Conservation (phyloP, 2,113 vertebrate species). For the Mobula hypostoma region DNA sequence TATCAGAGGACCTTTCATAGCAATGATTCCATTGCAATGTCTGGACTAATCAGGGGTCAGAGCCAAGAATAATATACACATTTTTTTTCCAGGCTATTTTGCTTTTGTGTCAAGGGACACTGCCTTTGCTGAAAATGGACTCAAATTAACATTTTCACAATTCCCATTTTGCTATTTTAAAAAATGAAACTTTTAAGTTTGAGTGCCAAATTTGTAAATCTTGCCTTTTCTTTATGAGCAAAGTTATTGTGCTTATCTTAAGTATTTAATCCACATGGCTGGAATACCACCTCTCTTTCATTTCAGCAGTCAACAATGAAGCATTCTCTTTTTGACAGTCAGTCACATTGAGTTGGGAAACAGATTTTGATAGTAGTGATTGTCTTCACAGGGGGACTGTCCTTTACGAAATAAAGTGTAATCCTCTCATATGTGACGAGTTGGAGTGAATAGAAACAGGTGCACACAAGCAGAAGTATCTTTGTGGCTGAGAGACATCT, state of each 20-base stretch:
- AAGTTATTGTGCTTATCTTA: background rate
- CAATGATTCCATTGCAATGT: conserved; percentile 36
- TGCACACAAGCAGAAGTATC: conserved; percentile 18
- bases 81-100: conserved; percentile 21
- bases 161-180: background rate
- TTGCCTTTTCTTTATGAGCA: background rate
- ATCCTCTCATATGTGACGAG: conserved; percentile 24
- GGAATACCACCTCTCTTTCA: conserved; percentile 10
- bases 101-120: conserved; percentile 28
- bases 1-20: conserved; percentile 30
- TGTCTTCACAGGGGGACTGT: conserved; percentile 25
- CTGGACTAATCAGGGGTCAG: conserved; percentile 30
- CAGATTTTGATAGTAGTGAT: conserved; percentile 33
- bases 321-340: conserved; percentile 22
- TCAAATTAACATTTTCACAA: conserved; percentile 24
- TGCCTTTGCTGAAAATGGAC: conserved; percentile 1
- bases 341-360: conserved; percentile 29
- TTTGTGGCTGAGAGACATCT: background rate
- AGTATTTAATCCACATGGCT: background rate
- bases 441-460: conserved; percentile 20
- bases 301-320: background rate
- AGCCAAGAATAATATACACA: conserved; percentile 31
- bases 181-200: background rate
- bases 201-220: conserved; percentile 14
- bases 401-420: conserved; percentile 31